Conservation (phyloP, 2,888 invertebrate species). For the Aricia artaxerxes region DNA sequence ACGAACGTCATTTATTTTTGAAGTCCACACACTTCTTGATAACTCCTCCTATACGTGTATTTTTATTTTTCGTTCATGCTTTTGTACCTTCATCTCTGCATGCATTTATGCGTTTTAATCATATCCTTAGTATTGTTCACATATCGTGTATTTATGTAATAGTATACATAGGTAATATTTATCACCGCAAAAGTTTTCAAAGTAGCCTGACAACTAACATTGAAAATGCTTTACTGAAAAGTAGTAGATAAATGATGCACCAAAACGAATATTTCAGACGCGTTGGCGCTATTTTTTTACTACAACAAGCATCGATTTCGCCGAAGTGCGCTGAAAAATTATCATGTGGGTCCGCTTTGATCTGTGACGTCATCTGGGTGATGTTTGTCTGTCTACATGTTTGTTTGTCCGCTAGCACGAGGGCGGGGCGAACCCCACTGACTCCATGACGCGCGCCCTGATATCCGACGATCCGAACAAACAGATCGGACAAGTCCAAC, state of each 20-base stretch:
- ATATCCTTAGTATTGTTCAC: constrained; percentile 58
- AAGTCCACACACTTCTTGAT: constrained; percentile 61
- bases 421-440: constrained; percentile 95
- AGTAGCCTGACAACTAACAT: constrained; percentile 70
- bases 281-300: constrained; percentile 77
- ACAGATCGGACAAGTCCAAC: constrained; percentile 95
- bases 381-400: constrained; percentile 72
- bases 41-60: constrained; percentile 51
- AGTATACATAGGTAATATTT: constrained; percentile 33
- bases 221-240: constrained; percentile 55
- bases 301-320: constrained; percentile 69
- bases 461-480: constrained; percentile 95
- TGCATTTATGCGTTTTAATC: constrained; percentile 69
- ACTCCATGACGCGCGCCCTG: constrained; percentile 97
- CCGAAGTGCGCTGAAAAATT: constrained; percentile 48
- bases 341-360: constrained; percentile 48
- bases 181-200: constrained; percentile 45
- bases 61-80: constrained; percentile 65
- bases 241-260: constrained; percentile 50
- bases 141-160: constrained; percentile 35
- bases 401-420: constrained; percentile 90
- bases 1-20: constrained; percentile 76
- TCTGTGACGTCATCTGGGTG: constrained; percentile 62
- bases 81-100: constrained; percentile 71
- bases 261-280: constrained; percentile 50